Evolutionary conservation across 1,140 invertebrate species (phyloP), one percentile per base, ranked within the genome.

Genomic region (Calephelis nemesis): DNA sequence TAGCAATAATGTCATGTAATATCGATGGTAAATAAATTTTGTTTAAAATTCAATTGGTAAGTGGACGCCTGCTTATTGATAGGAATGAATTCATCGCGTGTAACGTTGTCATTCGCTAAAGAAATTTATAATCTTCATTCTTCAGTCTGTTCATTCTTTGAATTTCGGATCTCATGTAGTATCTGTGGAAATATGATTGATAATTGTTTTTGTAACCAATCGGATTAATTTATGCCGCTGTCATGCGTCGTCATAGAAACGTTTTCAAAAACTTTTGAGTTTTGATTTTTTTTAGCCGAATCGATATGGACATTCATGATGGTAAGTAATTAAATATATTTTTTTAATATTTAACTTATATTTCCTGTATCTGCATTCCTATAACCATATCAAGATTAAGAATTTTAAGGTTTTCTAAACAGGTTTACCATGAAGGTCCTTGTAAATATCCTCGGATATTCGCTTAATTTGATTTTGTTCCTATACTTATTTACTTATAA

Each of bases 221-320:
- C 73, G 71, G 81, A 81, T 74, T 77, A 69, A 62, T 78, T 76
- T 76, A 78, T 74, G 79, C 73, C 72, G 75, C 82, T 85, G 85
- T 91, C 89, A 91, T 91, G 89, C 76, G 89, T 91, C 87, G 89
- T 89, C 89, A 91, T 91, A 91, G 89, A 91, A 91, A 91, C 89
- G 85, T 75, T 84, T 90, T 88, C 78, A 82, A 80, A 84, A 90
- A 86, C 81, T 88, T 88, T 87, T 83, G 69, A 83, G 42, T 45
- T 45, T 45, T 45, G 42, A 45, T 45, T 84, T 84, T 89, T 84
- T 87, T 85, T 85, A 80, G 80, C 79, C 79, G 84, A 80, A 80
- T 75, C 76, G 87, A 87, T 74, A 91, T 91, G 89, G 89, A 91
- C 77, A 83, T 84, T 80, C 77, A 78, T 68, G 89, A 89, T 81